These are phyloP conservation scores for Campoletis sonorensis DNA, from an alignment of 1,140 invertebrate genomes.

Conservation along the genomic window DNA sequence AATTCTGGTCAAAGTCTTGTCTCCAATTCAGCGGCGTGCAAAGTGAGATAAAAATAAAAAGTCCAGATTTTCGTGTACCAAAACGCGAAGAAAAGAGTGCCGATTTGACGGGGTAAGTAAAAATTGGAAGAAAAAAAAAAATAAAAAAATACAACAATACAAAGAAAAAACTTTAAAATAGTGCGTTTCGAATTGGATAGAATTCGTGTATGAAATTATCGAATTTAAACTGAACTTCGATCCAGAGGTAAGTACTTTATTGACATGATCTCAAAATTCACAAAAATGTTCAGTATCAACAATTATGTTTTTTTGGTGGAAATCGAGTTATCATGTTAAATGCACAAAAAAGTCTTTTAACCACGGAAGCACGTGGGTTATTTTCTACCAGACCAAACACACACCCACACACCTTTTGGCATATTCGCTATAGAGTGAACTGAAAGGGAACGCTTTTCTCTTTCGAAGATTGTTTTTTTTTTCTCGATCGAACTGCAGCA, in stretches of 20 bases:
- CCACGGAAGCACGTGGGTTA: constrained; percentile 57
- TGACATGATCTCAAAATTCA: too few relatives aligned
- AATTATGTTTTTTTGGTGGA: not conserved
- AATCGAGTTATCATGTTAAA: not conserved
- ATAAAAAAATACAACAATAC: not conserved
- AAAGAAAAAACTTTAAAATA: not conserved
- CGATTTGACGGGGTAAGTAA: not conserved
- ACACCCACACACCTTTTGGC: constrained; percentile 61
- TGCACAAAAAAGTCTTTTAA: not conserved
- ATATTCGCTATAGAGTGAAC: constrained; percentile 40
- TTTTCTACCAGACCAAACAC: constrained; percentile 58
- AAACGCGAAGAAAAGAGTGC: constrained; percentile 3
- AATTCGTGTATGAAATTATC: not conserved
- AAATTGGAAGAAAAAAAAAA: not conserved
- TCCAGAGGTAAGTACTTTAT: not conserved
- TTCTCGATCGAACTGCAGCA: too few relatives aligned
- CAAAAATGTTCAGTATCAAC: not conserved
- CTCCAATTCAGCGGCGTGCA: not conserved
- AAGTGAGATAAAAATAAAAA: not conserved
- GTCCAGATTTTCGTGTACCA: not conserved
- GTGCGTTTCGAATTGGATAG: constrained; percentile 7
- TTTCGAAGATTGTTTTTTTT: not conserved
- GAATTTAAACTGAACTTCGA: not conserved
- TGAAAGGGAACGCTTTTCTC: not conserved
- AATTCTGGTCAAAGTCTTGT: too few relatives aligned